Base-by-base conservation (phyloP, 2,888 invertebrate species). In the Capitulum mitella region DNA sequence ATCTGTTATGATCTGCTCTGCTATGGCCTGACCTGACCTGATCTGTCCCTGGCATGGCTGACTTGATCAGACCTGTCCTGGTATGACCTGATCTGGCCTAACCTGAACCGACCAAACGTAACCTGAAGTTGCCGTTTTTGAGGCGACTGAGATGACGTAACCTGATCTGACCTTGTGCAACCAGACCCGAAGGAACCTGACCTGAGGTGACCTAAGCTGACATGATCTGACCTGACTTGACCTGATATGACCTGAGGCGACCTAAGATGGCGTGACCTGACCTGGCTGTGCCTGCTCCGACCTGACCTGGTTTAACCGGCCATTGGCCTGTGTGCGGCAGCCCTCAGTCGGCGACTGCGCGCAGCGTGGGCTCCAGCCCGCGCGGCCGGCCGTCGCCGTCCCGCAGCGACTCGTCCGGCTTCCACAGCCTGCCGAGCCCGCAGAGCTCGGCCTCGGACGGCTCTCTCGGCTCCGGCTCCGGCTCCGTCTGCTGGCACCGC, bases 341-440 rank as follows among this genome's bases (percentile, higher is more conserved):
- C 70, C 70, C 70, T 5, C 34, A 22, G 22, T 70, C 70, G 70
- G 70, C 37, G 34, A 32, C 61, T 26, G 32, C 61, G 22, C 37
- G 70, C 34, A 70, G 70, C 37, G 22, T 16, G 2, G 70, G 32
- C 70, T 26, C 70, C 16, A 34, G 34, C 22, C 37, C 37, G 3
- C 70, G 37, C 37, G 12, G 22, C 22, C 70, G 70, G 12, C 70
- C 70, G 70, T 70, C 70, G 19, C 70, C 70, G 37, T 70, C 70
- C 22, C 70, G 70, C 37, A 70, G 70, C 70, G 70, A 70, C 34
- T 70, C 70, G 37, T 70, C 70, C 22, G 70, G 70, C 70, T 70
- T 70, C 70, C 70, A 70, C 22, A 70, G 70, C 37, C 70, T 70
- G 37, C 29, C 70, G 14, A 70, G 70, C 26, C 37, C 70, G 34